Evolutionary conservation across 2,888 invertebrate genomes (phyloP), one percentile per base, ranked within the genome.

Genomic region (Poecilus cupreus): DNA sequence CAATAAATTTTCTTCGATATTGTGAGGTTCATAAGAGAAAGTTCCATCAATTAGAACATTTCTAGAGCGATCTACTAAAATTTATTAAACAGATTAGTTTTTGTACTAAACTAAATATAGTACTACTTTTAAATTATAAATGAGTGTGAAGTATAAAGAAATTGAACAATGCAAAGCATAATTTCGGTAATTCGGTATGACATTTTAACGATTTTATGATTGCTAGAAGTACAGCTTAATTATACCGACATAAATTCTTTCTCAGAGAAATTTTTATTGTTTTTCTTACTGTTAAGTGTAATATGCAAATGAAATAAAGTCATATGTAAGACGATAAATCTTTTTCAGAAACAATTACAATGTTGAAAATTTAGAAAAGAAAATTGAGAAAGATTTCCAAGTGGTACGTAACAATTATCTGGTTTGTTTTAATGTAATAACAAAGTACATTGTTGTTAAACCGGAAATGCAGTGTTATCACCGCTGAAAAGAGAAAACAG

Each of bases 1-100:
- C 32, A 5, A 43, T 43, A n/a, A n/a, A n/a, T n/a, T 5, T 43
- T 43, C 43, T 3, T 43, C 13, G n/a, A 60, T 24, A 11, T 60
- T 37, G 16, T 37, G 64, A 68, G 18, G 64, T 68, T 68, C 16
- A 13, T 39, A 13, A 11, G 64, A 68, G 64, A 68, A 68, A 68
- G 64, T 68, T 68, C 18, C 13, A 68, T 68, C 10, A 68, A 68
- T 32, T 68, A 10, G 64, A 51, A 68, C 64, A 32, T 68, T 68
- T 68, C 64, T 68, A 68, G 64, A 39, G 37, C 16, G 64, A 68
- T 20, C 64, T 32, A 37, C 64, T 18, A 68, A 37, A 68, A 18
- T 37, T 32, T 16, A 26, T 32, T 13, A 68, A 60, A 20, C 16
- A 18, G 32, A 37, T 60, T 60, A 60, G 13, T 68, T 68, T 68